Conservation (phyloP, 1,140 invertebrate genomes). For the Monochamus saltuarius region DNA sequence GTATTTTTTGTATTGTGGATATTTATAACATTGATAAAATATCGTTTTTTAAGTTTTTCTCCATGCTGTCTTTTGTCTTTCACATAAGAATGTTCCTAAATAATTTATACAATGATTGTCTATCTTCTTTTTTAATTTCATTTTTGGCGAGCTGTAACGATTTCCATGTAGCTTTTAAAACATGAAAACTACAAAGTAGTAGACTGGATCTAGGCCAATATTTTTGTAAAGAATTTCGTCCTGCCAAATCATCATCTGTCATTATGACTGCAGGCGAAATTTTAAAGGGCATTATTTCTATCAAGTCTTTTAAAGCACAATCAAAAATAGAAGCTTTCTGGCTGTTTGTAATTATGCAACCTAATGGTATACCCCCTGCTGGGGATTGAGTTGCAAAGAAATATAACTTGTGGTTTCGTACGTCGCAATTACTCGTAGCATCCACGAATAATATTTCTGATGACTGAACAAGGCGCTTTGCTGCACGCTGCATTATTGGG, state of each 20-base stretch:
- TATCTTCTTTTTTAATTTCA: constrained; percentile 6
- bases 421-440: no score
- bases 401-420: no score
- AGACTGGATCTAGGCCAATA: neutral
- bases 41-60: neutral
- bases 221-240: neutral
- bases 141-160: neutral
- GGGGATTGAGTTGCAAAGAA: no score
- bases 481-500: no score
- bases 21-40: neutral
- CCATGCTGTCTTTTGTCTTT: neutral
- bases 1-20: no score
- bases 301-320: no score
- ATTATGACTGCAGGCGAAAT: neutral
- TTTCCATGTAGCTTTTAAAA: constrained; percentile 4
- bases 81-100: constrained; percentile 3
- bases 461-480: no score
- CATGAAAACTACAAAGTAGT: constrained; percentile 12
- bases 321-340: no score
- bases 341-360: no score
- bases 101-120: neutral
- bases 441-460: no score
- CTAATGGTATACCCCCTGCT: no score
- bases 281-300: no score
- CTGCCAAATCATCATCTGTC: constrained; percentile 4